These are phyloP conservation scores for Ammodytes marinus DNA, from an alignment of 2,113 vertebrate genomes.

Conservation along the genomic window DNA sequence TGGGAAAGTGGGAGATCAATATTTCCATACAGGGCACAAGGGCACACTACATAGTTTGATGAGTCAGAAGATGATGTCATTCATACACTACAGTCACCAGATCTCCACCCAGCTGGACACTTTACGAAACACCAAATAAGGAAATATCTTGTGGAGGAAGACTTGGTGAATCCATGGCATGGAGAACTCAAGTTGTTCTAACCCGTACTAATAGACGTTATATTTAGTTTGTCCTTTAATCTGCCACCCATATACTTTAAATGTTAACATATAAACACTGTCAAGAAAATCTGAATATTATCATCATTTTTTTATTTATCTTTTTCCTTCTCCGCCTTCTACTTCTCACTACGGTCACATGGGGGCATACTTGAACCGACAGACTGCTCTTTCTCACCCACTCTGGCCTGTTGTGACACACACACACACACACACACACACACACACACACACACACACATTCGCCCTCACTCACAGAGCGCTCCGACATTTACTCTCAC, in stretches of 20 bases:
- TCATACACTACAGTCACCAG: background rate
- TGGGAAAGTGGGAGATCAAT: background rate
- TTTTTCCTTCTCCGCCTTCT: conserved; percentile 15
- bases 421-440: conserved; percentile 33
- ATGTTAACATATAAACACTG: background rate
- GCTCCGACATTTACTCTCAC: conserved; percentile 68
- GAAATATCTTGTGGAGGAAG: background rate
- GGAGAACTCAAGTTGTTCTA: background rate
- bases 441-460: conserved; percentile 43
- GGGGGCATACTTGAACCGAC: conserved; percentile 82
- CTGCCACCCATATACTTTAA: background rate
- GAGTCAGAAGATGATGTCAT: background rate
- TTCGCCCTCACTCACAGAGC: conserved; percentile 49
- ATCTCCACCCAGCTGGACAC: background rate
- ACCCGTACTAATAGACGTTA: background rate
- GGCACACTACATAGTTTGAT: background rate
- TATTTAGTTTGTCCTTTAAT: background rate
- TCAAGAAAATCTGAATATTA: background rate
- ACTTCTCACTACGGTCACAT: conserved; percentile 76
- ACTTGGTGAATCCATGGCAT: background rate
- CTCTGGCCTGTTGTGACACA: conserved; percentile 50
- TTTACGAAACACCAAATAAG: background rate
- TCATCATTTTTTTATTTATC: background rate
- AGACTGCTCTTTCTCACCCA: conserved; percentile 54
- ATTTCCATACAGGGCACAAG: background rate